phyloP scores from a whole-genome alignment of 2,797 vertebrate genomes.

The Merluccius polli region DNA sequence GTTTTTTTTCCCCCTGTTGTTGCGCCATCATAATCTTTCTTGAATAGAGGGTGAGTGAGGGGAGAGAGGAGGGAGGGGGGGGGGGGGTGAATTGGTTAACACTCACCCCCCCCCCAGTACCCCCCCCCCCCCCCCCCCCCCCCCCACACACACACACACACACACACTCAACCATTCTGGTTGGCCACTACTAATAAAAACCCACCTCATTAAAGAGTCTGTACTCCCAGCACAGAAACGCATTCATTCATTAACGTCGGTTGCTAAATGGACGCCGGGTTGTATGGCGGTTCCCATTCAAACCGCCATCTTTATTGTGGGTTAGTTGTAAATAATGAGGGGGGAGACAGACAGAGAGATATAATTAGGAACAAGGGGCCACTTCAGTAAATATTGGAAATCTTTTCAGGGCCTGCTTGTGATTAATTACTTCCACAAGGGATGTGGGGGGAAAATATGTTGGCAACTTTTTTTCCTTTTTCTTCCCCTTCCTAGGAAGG shows the following conservation, averaged over 20 bases:
- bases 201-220: constrained; percentile 95
- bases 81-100: constrained; percentile 85
- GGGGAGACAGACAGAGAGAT: constrained; percentile 84
- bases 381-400: constrained; percentile 92
- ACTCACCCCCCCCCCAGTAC: constrained; percentile 86
- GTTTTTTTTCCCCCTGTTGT: constrained; percentile 65
- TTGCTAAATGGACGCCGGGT: constrained; percentile 71
- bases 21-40: constrained; percentile 62
- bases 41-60: constrained; percentile 87
- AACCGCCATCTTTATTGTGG: constrained; percentile 73
- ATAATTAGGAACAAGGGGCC: constrained; percentile 98
- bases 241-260: constrained; percentile 88
- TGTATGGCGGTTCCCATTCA: constrained; percentile 79
- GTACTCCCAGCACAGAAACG: constrained; percentile 81
- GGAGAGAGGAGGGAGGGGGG: constrained; percentile 85
- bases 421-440: constrained; percentile 94
- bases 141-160: constrained; percentile 21
- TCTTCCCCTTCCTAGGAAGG: constrained; percentile 3
- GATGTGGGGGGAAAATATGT: constrained; percentile 57
- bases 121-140: constrained; percentile 75
- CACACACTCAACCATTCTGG: constrained; percentile 76
- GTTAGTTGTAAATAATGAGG: constrained; percentile 97
- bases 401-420: constrained; percentile 80
- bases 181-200: constrained; percentile 80
- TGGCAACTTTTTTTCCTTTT: constrained; percentile 43